Evolutionary conservation across 2,113 vertebrate species (phyloP), one percentile per base, ranked within the genome.

Genomic region (Paraplagusia blochii): DNA sequence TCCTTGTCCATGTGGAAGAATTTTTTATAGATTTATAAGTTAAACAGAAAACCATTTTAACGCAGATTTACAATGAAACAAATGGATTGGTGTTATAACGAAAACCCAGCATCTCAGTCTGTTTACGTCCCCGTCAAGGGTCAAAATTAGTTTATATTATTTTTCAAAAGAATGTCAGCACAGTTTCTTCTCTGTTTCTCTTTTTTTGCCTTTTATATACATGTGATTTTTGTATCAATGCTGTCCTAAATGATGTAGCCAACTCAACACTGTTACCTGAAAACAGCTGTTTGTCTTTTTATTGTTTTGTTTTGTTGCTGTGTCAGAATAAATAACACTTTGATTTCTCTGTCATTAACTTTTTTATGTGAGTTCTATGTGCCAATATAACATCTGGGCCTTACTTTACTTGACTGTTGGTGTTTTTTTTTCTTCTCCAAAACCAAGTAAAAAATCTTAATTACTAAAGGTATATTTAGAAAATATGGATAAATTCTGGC

Each of bases 261-360:
- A 88, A 83, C 76, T 82, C 77, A 81, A 83, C 83, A 85, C 83
- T 85, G 83, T 88, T 82, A 76, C 55, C 69, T 74, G 63, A 85
- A 76, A 80, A 76, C 61, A 83, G 72, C 75, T 60, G 51, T 74
- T 77, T 48, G 40, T 85, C 50, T 77, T 80, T 40, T 40, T 40
- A 13, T 40, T 40, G 11, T 11, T 40, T 40, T 11, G 11, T 11
- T 2, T 66, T 74, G 50, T 81, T 56, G 47, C 35, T 50, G 17
- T 77, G 56, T 81, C 39, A 47, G 55, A 60, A 63, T 78, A 44
- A 72, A 66, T 80, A 77, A 65, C 54, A 53, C 63, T 60, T 74
- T 75, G 73, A 80, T 75, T 80, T 45, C 62, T 40, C 47, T 57
- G 16, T 54, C 46, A 67, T 73, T 84, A 67, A 54, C 43, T 61